phyloP scores from a whole-genome alignment of 1,140 invertebrate species.

The Sarcophaga bullata region DNA sequence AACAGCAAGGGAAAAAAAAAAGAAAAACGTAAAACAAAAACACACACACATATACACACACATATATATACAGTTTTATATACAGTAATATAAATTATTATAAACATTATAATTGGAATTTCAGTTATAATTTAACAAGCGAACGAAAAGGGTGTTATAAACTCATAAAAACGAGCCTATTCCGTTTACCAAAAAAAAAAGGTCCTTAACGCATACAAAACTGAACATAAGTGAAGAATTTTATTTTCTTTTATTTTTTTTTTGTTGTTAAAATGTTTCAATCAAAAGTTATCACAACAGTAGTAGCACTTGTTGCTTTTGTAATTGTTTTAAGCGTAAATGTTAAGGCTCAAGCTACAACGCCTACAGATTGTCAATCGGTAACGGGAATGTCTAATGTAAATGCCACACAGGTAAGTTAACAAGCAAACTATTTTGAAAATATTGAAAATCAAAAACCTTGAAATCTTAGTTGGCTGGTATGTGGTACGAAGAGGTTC shows the following conservation, averaged over 20 bases:
- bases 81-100: constrained; percentile 27
- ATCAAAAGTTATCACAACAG: not conserved
- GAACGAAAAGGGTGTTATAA: not conserved
- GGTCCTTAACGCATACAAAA: not conserved
- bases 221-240: not conserved
- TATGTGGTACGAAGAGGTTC: constrained; percentile 3
- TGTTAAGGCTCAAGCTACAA: not conserved
- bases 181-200: not conserved
- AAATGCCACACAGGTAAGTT: constrained; percentile 17
- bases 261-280: not conserved
- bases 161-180: not conserved
- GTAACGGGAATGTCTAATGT: not conserved
- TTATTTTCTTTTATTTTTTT: too few species aligned
- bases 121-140: constrained; percentile 22
- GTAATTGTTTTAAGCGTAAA: not conserved
- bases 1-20: not conserved
- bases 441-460: not conserved
- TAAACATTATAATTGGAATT: not conserved
- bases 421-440: not conserved
- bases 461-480: constrained; percentile 2
- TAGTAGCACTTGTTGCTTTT: not conserved
- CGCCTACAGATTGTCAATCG: not conserved
- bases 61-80: not conserved
- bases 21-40: not conserved
- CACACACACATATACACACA: too few species aligned